These are phyloP conservation scores for Thripadectes ignobilis DNA, from an alignment of 2,797 vertebrate species.

Conservation along the genomic window DNA sequence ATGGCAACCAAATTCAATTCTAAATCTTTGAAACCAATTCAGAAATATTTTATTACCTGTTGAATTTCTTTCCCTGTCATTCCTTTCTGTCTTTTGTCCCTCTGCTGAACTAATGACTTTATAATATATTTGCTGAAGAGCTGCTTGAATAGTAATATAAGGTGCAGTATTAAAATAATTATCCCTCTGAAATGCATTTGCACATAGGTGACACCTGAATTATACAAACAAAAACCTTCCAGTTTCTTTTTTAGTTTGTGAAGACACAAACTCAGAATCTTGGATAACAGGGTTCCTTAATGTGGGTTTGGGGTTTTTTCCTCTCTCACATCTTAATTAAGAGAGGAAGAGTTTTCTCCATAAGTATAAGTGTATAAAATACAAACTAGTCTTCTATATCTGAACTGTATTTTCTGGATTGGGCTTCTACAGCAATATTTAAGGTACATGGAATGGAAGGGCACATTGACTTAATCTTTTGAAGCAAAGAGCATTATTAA, in stretches of 20 bases:
- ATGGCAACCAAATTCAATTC: neutral
- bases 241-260: neutral
- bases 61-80: neutral
- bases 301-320: fast-evolving
- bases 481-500: neutral
- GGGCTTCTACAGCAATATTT: neutral
- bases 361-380: neutral
- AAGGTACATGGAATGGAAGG: neutral
- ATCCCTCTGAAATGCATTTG: neutral
- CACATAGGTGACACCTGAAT: neutral
- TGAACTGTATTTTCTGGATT: neutral
- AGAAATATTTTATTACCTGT: neutral
- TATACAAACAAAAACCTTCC: neutral
- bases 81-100: neutral
- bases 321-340: neutral
- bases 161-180: neutral
- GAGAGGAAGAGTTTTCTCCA: neutral
- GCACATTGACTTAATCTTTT: neutral
- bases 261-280: neutral
- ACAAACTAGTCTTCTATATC: neutral
- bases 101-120: neutral
- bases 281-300: neutral
- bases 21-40: neutral
- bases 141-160: neutral
- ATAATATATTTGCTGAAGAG: neutral